Evolutionary conservation across 2,797 vertebrate genomes (phyloP), one percentile per base, ranked within the genome.

Genomic region (Tokudaia tokunoshimensis): DNA sequence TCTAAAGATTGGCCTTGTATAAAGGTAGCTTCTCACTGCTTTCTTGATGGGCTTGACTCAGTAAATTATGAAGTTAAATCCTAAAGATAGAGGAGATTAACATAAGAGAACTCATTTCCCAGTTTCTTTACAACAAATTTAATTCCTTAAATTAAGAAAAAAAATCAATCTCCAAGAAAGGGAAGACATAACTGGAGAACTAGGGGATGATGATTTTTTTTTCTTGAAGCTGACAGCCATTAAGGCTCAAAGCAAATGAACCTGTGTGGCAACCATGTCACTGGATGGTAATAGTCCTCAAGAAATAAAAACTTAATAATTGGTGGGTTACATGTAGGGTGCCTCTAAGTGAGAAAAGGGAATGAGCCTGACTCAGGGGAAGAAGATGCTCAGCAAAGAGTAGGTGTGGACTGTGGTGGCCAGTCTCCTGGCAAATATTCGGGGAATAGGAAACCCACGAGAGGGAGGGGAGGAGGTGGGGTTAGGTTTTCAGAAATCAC

Each of bases 1-100:
- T 78, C 87, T 94, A 24, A 91, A 93, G 82, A 47, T 14, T 81
- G 82, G 26, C n/a, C 74, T 31, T 65, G 15, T 75, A 22, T 70
- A 85, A 85, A 75, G 55, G 86, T 89, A 82, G 78, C 44, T 89
- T 89, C 86, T 92, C 74, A 41, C 31, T 91, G 41, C 44, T 55
- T 92, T 31, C 44, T 83, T 41, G 44, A 83, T 92, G 83, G 52
- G 52, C 78, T 2, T 34, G 26, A 89, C 50, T 85, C 59, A 57
- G 44, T 79, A 57, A 86, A 87, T 79, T 86, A 70, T 13, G 59
- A 76, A 47, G 44, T 70, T 95, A 96, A 96, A 59, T 93, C 26
- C 76, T 72, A 74, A 93, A 72, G 47, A 57, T 22, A 95, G 57
- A 83, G 44, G 89, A 52, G 50, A 12, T 37, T 81, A 83, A 80